Base-by-base conservation (phyloP, 2,797 vertebrate species). In the Galaxias olidus region DNA sequence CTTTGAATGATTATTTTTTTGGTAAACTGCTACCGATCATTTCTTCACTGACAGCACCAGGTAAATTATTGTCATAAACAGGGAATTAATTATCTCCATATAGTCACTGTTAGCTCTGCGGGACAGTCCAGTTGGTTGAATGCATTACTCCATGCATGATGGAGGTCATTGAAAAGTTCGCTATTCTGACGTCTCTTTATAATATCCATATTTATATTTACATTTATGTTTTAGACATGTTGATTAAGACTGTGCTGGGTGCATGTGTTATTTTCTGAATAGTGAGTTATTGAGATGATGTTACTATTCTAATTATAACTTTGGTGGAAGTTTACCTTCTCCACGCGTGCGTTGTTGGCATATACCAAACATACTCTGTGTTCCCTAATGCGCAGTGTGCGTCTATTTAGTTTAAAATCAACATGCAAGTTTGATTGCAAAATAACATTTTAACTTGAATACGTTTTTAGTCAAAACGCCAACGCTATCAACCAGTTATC, bases 31-130 rank as follows among this genome's bases (percentile, higher is more conserved):
- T 59, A 65, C 65, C 61, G 13, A 63, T 77, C 59, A 68, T 79
- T 72, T 78, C 62, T 53, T 51, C 74, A 13, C 54, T 72, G 41
- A 75, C 70, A 42, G 52, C 77, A 66, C 82, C 82, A 86, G 88
- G 90, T 90, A 48, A 86, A 82, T 73, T 61, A 9, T 10, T 10
- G 44, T 60, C 46, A 20, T 17, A 53, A 45, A 15, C 40, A 4
- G 40, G n/a, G 20, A 59, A 49, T 44, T 68, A 62, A 61, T 49
- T 67, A 15, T 58, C 40, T 41, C 69, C 58, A 57, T 58, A 59
- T 58, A 59, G 11, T 18, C 12, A 41, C 44, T 12, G 15, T 59
- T 54, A 69, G 60, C 66, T 43, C 58, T 44, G 18, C n/a, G 57
- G 50, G 47, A 17, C 18, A 58, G 53, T 49, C 46, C 47, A 68